A percentile compares a stretch with the other conserved stretches of the same genome.
These are phyloP conservation scores for Muscina levida DNA, from an alignment of 2,888 invertebrate genomes.

Conservation along the genomic window DNA sequence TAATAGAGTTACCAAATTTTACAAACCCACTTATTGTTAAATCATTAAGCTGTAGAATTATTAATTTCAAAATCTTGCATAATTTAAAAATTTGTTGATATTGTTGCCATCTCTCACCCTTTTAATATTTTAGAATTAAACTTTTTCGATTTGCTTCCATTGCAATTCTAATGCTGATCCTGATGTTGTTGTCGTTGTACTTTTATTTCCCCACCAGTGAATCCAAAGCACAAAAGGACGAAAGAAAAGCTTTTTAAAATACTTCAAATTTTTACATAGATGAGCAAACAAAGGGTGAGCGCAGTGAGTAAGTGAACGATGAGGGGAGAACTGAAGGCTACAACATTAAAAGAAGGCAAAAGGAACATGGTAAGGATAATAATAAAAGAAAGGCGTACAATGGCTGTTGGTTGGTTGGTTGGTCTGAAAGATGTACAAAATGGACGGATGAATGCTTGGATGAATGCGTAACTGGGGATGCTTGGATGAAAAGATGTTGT, in stretches of 20 bases:
- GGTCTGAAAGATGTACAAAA: constrained; percentile 53
- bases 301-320: constrained; percentile 25
- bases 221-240: constrained; percentile 45
- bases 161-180: constrained; percentile 47
- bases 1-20: too few species aligned
- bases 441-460: constrained; percentile 31
- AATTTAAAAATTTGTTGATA: constrained; percentile 3
- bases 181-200: background rate
- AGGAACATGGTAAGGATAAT: constrained; percentile 19
- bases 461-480: constrained; percentile 32
- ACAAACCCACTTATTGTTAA: too few species aligned
- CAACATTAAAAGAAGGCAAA: constrained; percentile 4
- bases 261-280: constrained; percentile 64
- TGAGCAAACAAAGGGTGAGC: constrained; percentile 59
- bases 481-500: background rate
- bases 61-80: constrained; percentile 1
- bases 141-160: constrained; percentile 62
- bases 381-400: constrained; percentile 44
- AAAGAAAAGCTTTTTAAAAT: constrained; percentile 58
- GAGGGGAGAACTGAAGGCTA: background rate
- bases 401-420: constrained; percentile 55
- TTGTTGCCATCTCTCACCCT: constrained; percentile 30
- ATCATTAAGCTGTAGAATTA: too few species aligned
- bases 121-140: constrained; percentile 38
- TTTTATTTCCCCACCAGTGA: constrained; percentile 49